These are phyloP conservation scores for Catharus ustulatus DNA, from an alignment of 2,797 vertebrate species.

Conservation along the genomic window DNA sequence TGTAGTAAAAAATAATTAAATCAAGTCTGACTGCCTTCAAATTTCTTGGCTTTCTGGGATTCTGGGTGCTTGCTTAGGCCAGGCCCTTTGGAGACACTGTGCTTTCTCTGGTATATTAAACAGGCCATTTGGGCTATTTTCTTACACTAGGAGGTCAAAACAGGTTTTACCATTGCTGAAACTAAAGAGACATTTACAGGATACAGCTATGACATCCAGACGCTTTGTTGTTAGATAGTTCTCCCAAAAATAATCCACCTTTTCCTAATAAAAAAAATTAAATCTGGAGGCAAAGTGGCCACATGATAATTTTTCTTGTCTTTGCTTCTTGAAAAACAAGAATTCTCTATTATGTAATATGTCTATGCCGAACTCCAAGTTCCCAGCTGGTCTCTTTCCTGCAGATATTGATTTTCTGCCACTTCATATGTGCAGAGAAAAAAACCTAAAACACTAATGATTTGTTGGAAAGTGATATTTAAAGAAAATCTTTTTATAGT, in stretches of 20 bases:
- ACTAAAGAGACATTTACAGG: not conserved
- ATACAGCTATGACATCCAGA: not conserved
- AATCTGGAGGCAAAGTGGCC: not conserved
- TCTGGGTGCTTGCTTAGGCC: conserved; percentile 54
- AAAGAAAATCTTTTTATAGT: not conserved
- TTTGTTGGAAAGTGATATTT: not conserved
- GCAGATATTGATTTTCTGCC: not conserved
- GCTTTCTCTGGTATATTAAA: conserved; percentile 27
- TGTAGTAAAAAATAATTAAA: conserved; percentile 77
- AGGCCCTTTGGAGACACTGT: conserved; percentile 52
- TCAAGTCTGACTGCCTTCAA: conserved; percentile 74
- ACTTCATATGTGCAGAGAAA: not conserved
- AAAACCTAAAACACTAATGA: not conserved
- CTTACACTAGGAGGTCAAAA: not conserved
- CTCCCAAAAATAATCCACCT: not conserved
- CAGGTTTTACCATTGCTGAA: not conserved
- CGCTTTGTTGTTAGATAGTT: not conserved
- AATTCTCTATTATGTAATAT: not conserved
- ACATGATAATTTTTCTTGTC: not conserved
- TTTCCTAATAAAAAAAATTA: not conserved
- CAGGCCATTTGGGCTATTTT: not conserved
- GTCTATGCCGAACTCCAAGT: not conserved
- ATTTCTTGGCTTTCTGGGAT: conserved; percentile 63
- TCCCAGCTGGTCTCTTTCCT: not conserved
- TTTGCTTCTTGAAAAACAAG: not conserved